These are phyloP conservation scores for Sphaerophoria taeniata DNA, from an alignment of 2,888 invertebrate species.

Conservation along the genomic window DNA sequence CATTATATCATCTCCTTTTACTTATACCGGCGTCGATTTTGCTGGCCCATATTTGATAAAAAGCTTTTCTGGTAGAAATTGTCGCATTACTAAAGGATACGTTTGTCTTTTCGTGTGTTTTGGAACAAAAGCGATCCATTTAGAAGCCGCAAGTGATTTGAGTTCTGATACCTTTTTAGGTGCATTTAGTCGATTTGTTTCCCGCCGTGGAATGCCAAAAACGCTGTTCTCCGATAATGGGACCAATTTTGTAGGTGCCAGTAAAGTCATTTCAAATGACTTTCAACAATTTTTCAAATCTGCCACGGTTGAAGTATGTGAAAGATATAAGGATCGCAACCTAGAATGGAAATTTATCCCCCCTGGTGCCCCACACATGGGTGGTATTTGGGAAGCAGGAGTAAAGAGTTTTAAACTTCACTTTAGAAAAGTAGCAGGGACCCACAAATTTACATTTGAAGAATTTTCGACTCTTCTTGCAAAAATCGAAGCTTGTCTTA, in stretches of 20 bases:
- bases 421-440: neutral
- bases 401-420: no score
- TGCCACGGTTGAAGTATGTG: neutral
- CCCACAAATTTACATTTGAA: constrained; percentile 3
- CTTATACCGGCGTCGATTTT: constrained; percentile 19
- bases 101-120: neutral
- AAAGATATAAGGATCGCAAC: neutral
- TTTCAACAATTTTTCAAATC: constrained; percentile 11
- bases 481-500: constrained; percentile 6
- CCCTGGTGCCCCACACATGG: no score
- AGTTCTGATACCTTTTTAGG: constrained; percentile 23
- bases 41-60: constrained; percentile 24
- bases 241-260: constrained; percentile 41
- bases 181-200: constrained; percentile 32
- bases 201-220: constrained; percentile 35
- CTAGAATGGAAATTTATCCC: no score
- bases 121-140: constrained; percentile 32
- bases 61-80: constrained; percentile 32
- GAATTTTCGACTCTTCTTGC: constrained; percentile 4
- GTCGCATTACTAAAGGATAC: constrained; percentile 27
- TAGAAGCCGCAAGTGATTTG: constrained; percentile 42
- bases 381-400: no score
- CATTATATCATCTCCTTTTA: constrained; percentile 1
- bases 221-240: constrained; percentile 43
- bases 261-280: constrained; percentile 23